Evolutionary conservation across 2,797 vertebrate genomes (phyloP).

Genomic region (Pachyuromys duprasi): DNA sequence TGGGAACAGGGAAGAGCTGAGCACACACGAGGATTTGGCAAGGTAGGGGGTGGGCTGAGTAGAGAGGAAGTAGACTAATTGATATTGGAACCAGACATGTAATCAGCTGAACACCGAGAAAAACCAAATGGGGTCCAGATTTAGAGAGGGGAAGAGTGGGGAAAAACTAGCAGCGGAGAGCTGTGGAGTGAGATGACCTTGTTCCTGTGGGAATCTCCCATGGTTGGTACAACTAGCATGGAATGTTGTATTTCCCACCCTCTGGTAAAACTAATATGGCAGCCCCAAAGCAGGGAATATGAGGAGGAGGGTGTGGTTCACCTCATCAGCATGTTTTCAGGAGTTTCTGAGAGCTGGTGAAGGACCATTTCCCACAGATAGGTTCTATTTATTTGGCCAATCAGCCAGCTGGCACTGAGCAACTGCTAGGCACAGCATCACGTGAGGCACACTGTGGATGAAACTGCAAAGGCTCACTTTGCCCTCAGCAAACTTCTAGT

Average conservation of each 20-base stretch:
- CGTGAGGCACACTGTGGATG: fast-evolving
- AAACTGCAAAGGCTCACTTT: not conserved
- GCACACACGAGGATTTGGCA: conserved; percentile 40
- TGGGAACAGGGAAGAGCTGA: conserved; percentile 73
- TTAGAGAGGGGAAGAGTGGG: not conserved
- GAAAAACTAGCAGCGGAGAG: not conserved
- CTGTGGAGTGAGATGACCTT: conserved; percentile 30
- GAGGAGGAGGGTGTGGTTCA: not conserved
- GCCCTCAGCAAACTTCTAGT: not conserved
- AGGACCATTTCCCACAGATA: conserved; percentile 6
- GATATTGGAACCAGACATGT: conserved; percentile 42
- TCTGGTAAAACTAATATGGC: conserved; percentile 61
- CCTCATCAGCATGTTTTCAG: conserved; percentile 15
- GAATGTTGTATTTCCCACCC: not conserved
- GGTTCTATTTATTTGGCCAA: not conserved
- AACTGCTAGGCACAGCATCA: not conserved
- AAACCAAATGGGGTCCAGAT: not conserved
- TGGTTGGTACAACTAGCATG: not conserved
- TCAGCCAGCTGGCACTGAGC: conserved; percentile 12
- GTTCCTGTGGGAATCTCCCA: conserved; percentile 59
- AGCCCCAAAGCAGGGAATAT: not conserved
- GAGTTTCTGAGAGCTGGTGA: conserved; percentile 9
- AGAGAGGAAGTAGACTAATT: conserved; percentile 37
- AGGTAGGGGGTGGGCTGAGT: not conserved
- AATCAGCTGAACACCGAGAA: conserved; percentile 27